A percentile compares a stretch with the other conserved stretches of the same genome.
Evolutionary conservation across 2,797 vertebrate genomes (phyloP).

Genomic region (Toxotes lorentzi): DNA sequence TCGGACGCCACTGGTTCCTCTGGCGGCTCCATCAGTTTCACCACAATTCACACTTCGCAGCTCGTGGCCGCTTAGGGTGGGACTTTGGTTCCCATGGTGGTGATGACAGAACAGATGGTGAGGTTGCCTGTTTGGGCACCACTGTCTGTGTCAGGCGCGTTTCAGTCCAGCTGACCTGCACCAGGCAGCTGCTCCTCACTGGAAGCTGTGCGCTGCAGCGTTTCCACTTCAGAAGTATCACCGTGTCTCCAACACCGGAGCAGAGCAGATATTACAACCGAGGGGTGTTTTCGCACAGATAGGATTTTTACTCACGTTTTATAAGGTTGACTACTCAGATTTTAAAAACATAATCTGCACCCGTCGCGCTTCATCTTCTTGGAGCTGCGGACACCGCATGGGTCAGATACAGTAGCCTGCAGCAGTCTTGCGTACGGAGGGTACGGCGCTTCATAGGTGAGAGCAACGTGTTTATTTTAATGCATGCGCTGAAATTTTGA

Average conservation of each 20-base stretch:
- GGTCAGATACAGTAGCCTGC: conserved; percentile 66
- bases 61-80: conserved; percentile 54
- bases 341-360: conserved; percentile 24
- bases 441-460: conserved; percentile 71
- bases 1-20: not conserved
- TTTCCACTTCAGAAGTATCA: conserved; percentile 35
- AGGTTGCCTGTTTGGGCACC: conserved; percentile 62
- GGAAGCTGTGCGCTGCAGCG: conserved; percentile 63
- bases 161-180: conserved; percentile 77
- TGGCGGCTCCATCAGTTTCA: conserved; percentile 16
- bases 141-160: conserved; percentile 65
- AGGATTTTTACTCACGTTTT: not conserved
- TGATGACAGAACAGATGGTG: conserved; percentile 79
- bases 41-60: conserved; percentile 23
- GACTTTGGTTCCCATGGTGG: conserved; percentile 69
- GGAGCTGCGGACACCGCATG: conserved; percentile 67
- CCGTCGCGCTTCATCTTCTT: conserved; percentile 36
- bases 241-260: conserved; percentile 28
- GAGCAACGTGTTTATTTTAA: conserved; percentile 50
- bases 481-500: conserved; percentile 43
- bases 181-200: conserved; percentile 74
- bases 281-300: conserved; percentile 2
- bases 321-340: conserved; percentile 15
- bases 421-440: conserved; percentile 56
- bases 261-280: conserved; percentile 6